Conservation (phyloP, 2,888 invertebrate species). For the Pristionchus exspectatus region DNA sequence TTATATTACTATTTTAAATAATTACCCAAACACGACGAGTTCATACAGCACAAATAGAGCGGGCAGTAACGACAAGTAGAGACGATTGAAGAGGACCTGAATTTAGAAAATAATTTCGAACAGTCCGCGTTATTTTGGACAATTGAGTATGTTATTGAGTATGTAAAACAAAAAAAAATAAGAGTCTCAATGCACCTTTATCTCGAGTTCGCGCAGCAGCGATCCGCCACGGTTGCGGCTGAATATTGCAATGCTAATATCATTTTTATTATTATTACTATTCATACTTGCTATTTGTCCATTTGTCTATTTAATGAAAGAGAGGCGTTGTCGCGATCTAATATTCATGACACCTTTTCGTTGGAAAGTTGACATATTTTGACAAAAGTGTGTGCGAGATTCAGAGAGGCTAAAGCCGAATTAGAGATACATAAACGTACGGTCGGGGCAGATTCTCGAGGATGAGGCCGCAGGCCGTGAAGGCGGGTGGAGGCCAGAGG, state of each 20-base stretch:
- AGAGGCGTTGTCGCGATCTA: too few species aligned
- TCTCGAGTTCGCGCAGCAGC: slow-evolving; percentile 1
- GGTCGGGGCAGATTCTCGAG: background rate
- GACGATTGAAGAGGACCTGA: background rate
- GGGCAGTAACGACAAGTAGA: background rate
- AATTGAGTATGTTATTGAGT: too few species aligned
- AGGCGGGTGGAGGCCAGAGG: background rate
- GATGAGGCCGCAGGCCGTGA: background rate
- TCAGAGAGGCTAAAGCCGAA: too few species aligned
- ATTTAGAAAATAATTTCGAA: background rate
- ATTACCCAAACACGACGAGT: background rate
- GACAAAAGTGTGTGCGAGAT: too few species aligned
- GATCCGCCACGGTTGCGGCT: background rate
- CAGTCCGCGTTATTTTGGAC: too few species aligned
- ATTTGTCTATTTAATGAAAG: too few species aligned
- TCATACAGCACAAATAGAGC: background rate
- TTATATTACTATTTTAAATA: background rate
- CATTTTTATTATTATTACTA: too few species aligned
- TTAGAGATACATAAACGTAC: background rate
- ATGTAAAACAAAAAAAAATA: background rate
- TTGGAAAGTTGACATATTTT: too few species aligned
- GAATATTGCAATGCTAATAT: background rate
- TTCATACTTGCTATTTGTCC: too few species aligned
- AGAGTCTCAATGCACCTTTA: background rate
- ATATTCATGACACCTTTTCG: too few species aligned